Evolutionary conservation across 2,888 invertebrate genomes (phyloP), one percentile per base, ranked within the genome.

Genomic region (Thereva nobilitata): DNA sequence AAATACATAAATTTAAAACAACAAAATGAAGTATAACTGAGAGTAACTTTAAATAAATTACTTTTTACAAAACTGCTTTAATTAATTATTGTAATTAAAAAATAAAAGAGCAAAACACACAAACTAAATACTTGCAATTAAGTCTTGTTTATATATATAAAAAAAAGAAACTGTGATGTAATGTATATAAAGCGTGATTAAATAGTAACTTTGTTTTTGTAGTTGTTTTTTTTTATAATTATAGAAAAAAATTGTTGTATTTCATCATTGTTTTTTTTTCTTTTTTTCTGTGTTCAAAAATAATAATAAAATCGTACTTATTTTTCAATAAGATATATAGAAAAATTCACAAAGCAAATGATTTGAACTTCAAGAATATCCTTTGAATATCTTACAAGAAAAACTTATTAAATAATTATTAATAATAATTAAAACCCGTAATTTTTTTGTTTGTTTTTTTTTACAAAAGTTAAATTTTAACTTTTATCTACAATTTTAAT

Each of bases 281-380:
- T 59, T 42, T 12, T 1, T 8, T 9, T 35, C 34, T 50, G 41
- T 61, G 50, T 40, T 41, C 50, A 61, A 50, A 50, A 61, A 37
- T 40, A 47, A 9, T 61, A 4, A 50, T 40, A 61, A 50, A 23
- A 23, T 23, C 23, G 23, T 23, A n/a, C 9, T n/a, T 45, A 8
- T 45, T 8, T 45, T 45, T 45, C 9, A 45, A 10, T n/a, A 42
- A 42, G 7, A 40, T 42, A 53, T 64, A 42, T 40, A 63, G 12
- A 37, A 41, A 7, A 9, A 42, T 45, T 45, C 23, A 54, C 42
- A 64, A 53, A 53, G n/a, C 38, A 64, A 37, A 50, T 44, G 67
- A 68, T 68, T 66, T 66, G 61, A 61, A 64, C 65, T 56, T 61
- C 68, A 66, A 65, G 65, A 52, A 49, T 56, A 50, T 59, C 57